These are phyloP conservation scores for Numida meleagris DNA, from an alignment of 2,113 vertebrate genomes.

Conservation along the genomic window DNA sequence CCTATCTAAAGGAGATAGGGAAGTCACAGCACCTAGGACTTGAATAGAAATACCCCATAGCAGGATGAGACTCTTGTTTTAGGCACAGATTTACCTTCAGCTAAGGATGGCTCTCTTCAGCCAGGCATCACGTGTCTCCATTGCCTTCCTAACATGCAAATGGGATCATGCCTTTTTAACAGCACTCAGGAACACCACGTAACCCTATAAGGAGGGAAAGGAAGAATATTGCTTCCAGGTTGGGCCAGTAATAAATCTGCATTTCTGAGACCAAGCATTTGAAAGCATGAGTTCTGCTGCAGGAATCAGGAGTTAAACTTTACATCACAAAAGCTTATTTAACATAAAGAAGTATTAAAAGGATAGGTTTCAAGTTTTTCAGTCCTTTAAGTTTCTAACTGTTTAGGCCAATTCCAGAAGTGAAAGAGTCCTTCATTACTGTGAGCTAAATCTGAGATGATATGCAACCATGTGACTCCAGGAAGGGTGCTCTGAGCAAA, in stretches of 20 bases:
- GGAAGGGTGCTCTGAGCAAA: slow-evolving; percentile 6
- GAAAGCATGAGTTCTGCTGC: not conserved
- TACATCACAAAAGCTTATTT: not conserved
- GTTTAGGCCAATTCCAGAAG: not conserved
- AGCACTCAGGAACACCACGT: not conserved
- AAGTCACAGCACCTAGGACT: not conserved
- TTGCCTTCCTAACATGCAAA: not conserved
- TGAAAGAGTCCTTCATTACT: slow-evolving; percentile 1
- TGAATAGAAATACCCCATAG: not conserved
- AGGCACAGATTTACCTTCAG: not conserved
- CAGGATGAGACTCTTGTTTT: not conserved
- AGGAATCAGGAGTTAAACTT: slow-evolving; percentile 12
- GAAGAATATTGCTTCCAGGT: not conserved
- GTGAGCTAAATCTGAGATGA: not conserved
- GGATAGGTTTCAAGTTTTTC: not conserved
- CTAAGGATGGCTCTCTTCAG: not conserved
- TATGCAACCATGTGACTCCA: not conserved
- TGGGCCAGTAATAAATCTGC: not conserved
- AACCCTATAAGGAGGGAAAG: not conserved
- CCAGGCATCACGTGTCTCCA: not conserved
- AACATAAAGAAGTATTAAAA: not conserved
- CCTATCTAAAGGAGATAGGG: not conserved
- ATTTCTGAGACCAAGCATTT: not conserved
- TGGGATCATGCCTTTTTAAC: not conserved
- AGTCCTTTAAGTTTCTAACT: not conserved